Evolutionary conservation across 1,140 invertebrate genomes (phyloP).

Genomic region (Leptopilina clavipes): DNA sequence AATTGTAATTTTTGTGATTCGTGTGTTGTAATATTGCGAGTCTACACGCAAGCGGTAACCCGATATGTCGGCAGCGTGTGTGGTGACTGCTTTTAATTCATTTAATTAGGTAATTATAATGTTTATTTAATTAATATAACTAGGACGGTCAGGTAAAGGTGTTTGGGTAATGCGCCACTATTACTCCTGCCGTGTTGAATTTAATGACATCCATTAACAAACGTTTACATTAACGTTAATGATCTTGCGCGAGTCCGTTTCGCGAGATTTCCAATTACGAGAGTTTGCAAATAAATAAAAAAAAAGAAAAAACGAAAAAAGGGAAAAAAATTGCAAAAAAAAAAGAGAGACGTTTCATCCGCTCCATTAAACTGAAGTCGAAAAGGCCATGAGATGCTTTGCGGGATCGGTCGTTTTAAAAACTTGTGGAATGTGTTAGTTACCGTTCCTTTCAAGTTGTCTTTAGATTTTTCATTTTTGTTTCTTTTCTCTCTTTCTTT

Average conservation of each 20-base stretch:
- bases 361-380: slow-evolving; percentile 20
- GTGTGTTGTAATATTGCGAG: slow-evolving; percentile 49
- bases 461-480: neutral
- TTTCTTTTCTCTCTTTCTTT: slow-evolving; percentile 7
- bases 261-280: slow-evolving; percentile 40
- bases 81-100: slow-evolving; percentile 50
- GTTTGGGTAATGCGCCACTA: slow-evolving; percentile 59
- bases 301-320: too few species aligned
- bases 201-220: slow-evolving; percentile 73
- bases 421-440: slow-evolving; percentile 20
- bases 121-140: slow-evolving; percentile 68
- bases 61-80: slow-evolving; percentile 17
- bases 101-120: slow-evolving; percentile 65
- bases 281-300: slow-evolving; percentile 30
- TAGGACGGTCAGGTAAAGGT: slow-evolving; percentile 60
- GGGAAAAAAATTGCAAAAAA: too few species aligned
- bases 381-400: slow-evolving; percentile 16
- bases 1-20: slow-evolving; percentile 18
- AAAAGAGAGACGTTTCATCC: neutral
- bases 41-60: slow-evolving; percentile 43
- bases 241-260: slow-evolving; percentile 45
- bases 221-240: slow-evolving; percentile 70
- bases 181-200: slow-evolving; percentile 67
- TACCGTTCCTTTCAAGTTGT: slow-evolving; percentile 27
- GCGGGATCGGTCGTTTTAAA: slow-evolving; percentile 21